Evolutionary conservation across 2,888 invertebrate genomes (phyloP), one percentile per base, ranked within the genome.

Genomic region (Alentia gelatinosa): DNA sequence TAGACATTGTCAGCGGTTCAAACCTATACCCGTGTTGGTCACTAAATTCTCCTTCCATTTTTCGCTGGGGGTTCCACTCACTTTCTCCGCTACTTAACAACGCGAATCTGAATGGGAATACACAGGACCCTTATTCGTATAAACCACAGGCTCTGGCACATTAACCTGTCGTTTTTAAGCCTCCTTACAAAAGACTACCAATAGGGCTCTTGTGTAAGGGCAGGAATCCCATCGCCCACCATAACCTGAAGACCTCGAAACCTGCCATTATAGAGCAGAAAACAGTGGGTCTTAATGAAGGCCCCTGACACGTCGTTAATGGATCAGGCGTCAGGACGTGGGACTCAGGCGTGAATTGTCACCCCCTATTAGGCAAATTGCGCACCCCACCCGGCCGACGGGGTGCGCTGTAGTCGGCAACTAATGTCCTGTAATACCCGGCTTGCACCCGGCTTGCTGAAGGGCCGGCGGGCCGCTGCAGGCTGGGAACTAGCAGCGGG

Each of bases 401-500:
- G 42, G 86, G 86, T 7, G 47, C 47, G 50, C 47, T 47, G 47
- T 30, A 15, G 84, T 5, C 84, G 83, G 9, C 86, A 30, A 19
- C 42, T 86, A 86, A 86, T 86, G 86, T 50, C 86, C n/a, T 42
- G 50, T 86, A 86, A 86, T 86, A 86, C 86, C 86, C 86, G 86
- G 47, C 40, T 30, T 83, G 39, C 30, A 1, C n/a, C 26, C 3
- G 74, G 74, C 30, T 33, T 74, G 74, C 30, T 74, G 74, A 19
- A 26, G 74, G 74, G 74, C 74, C 74, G 7, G 30, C 30, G 30
- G 30, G 74, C 74, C 19, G 3, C 56, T 7, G 23, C 56, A 26
- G 74, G 30, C 74, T 15, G 12, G 74, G 30, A 26, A 74, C 74
- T 33, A 33, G 74, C 74, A 74, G 33, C 19, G 30, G 12, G 33